Evolutionary conservation across 1,140 invertebrate genomes (phyloP).

Genomic region (Frieseomelitta varia): DNA sequence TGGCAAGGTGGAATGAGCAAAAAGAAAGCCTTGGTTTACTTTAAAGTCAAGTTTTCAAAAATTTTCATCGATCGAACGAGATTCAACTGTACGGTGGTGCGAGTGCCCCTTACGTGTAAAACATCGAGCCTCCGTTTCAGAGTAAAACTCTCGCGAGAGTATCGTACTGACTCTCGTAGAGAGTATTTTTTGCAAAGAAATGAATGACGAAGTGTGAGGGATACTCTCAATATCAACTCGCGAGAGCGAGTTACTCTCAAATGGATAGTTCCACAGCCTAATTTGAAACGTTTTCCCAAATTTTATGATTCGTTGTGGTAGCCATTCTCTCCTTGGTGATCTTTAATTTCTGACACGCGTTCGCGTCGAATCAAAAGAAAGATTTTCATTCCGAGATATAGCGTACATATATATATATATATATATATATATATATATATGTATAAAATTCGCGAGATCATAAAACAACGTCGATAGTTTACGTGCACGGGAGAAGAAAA

Average conservation of each 20-base stretch:
- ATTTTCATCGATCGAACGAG: background rate
- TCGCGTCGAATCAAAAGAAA: background rate
- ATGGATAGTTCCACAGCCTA: background rate
- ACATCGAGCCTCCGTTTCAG: too few species aligned
- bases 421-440: too few species aligned
- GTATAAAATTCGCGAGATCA: background rate
- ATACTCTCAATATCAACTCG: too few species aligned
- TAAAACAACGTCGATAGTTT: conserved; percentile 36
- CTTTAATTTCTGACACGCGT: background rate
- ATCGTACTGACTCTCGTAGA: too few species aligned
- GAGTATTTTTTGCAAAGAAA: too few species aligned
- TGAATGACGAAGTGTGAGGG: too few species aligned
- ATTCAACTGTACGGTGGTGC: background rate
- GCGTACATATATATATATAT: too few species aligned
- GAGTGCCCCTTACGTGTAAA: too few species aligned
- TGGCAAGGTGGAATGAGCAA: too few species aligned
- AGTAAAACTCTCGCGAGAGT: too few species aligned
- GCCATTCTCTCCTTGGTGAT: background rate
- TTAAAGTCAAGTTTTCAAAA: background rate
- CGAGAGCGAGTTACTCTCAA: background rate
- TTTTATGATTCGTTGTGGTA: background rate
- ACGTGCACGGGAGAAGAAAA: conserved; percentile 44
- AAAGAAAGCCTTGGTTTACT: conserved; percentile 34
- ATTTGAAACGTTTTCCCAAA: background rate
- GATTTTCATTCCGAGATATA: background rate